phyloP scores from a whole-genome alignment of 2,888 invertebrate species.

The Pinctada fucata region DNA sequence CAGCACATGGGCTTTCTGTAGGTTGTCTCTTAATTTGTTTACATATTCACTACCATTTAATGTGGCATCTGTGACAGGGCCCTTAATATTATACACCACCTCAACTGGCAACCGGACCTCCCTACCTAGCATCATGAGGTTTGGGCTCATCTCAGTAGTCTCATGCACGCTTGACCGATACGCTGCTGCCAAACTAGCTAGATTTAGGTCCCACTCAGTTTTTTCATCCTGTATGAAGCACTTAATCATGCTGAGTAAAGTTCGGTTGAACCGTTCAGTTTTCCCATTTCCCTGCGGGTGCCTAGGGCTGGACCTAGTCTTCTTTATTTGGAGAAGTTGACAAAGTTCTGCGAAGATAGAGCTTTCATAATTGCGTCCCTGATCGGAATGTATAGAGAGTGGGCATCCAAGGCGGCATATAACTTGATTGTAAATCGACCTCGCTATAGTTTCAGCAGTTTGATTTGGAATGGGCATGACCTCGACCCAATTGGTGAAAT shows the following conservation, averaged over 20 bases:
- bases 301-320: background rate
- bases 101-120: background rate
- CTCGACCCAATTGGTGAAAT: slow-evolving; percentile 27
- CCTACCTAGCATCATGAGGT: slow-evolving; percentile 8
- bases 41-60: background rate
- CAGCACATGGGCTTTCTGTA: background rate
- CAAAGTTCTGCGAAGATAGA: slow-evolving; percentile 2
- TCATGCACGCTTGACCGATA: background rate
- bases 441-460: too few relatives aligned
- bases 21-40: background rate
- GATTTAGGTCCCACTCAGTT: slow-evolving; percentile 4
- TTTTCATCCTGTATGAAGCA: background rate
- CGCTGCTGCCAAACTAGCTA: background rate
- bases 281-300: slow-evolving; percentile 10
- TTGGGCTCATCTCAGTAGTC: slow-evolving; percentile 1
- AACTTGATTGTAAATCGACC: slow-evolving; percentile 2
- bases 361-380: slow-evolving; percentile 18
- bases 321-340: slow-evolving; percentile 9
- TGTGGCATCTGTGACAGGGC: background rate
- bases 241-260: background rate
- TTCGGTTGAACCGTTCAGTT: background rate
- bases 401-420: slow-evolving; percentile 4
- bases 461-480: background rate
- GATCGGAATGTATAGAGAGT: background rate
- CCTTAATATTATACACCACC: background rate